Evolutionary conservation across 2,888 invertebrate genomes (phyloP).

Genomic region (Leptinotarsa peninsularis): DNA sequence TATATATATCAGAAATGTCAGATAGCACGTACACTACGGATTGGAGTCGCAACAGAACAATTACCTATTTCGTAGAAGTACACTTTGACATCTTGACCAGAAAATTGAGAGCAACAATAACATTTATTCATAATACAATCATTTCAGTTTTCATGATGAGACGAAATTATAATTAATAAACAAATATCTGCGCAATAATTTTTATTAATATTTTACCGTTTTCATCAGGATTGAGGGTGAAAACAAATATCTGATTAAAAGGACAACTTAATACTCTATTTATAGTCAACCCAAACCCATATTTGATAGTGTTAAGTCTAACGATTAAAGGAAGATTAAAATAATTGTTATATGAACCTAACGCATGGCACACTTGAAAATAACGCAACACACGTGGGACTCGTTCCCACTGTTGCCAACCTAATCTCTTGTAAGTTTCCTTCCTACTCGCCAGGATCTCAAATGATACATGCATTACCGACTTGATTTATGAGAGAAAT

Average conservation of each 20-base stretch:
- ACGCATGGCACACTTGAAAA: neutral
- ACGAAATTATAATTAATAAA: too few species aligned
- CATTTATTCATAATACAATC: too few species aligned
- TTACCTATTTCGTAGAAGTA: too few species aligned
- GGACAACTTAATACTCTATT: neutral
- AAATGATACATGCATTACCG: constrained; percentile 44
- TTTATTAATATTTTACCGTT: too few species aligned
- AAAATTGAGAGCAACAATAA: too few species aligned
- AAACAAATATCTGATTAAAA: neutral
- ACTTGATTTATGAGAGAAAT: constrained; percentile 44
- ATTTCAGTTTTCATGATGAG: too few species aligned
- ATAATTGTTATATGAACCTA: constrained; percentile 19
- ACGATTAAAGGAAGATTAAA: constrained; percentile 17
- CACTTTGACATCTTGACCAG: too few species aligned
- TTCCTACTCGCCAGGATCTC: constrained; percentile 28
- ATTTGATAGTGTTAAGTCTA: neutral
- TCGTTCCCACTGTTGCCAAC: constrained; percentile 28
- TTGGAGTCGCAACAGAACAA: too few species aligned
- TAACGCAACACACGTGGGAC: constrained; percentile 29
- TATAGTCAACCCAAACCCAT: neutral
- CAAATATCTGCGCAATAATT: too few species aligned
- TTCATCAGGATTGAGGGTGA: too few species aligned
- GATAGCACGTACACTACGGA: too few species aligned
- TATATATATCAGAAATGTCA: too few species aligned
- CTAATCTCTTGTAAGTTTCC: constrained; percentile 38